Base-by-base conservation (phyloP, 2,888 invertebrate species). In the Bellardia bayeri region DNA sequence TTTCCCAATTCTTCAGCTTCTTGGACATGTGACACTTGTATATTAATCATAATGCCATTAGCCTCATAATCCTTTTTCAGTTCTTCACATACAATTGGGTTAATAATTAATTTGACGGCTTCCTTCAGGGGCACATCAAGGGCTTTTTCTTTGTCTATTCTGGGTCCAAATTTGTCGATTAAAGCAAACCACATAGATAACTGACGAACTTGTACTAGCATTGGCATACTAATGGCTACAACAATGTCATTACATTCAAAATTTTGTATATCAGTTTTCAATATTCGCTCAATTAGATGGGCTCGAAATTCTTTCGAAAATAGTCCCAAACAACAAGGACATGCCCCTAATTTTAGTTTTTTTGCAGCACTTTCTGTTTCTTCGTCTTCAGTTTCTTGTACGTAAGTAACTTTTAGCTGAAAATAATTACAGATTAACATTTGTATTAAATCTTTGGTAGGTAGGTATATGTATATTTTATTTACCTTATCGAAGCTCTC, bases 31-130 rank as follows among this genome's bases (percentile, higher is more conserved):
- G 91, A 90, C 72, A 95, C 90, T 68, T 91, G 92, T 74, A 94
- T 91, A 88, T 91, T 93, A 64, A 95, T 94, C 91, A 93, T 91
- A 11, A 94, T 90, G 30, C 96, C 95, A 89, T 95, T 92, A 16
- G 92, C 91, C 90, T 96, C 95, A 88, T 95, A 94, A 14, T 92
- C 92, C 91, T 95, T 95, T 14, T 93, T 93, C 0, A 96, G 93
- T 68, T 93, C 91, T 14, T 93, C 85, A 16, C 96, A 95, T 33
- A 98, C 93, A 78, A 94, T 93, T 0, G 95, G 94, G 75, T 96
- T 96, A 76, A 96, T 94, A 13, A 96, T 94, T 94, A 96, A 96
- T 93, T 97, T 97, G 95, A 97, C 97, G 0, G 96, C 96, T 91
- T 97, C 97, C 91, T 98, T 98, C 0, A 97, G 92, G 0, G 96